Evolutionary conservation across 2,113 vertebrate genomes (phyloP).

Genomic region (Odocoileus virginianus): DNA sequence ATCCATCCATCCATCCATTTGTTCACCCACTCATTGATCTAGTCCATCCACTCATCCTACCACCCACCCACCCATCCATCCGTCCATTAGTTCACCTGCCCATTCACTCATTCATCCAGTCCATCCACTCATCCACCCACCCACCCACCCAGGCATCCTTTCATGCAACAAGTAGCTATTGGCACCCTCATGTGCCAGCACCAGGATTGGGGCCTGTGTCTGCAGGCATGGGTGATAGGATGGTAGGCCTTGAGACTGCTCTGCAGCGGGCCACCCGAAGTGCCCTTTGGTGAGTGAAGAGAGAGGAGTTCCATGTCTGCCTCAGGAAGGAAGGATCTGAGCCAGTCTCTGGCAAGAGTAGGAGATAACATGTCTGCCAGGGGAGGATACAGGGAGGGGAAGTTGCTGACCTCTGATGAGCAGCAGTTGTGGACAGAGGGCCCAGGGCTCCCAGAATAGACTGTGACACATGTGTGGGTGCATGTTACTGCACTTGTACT

Average conservation of each 20-base stretch:
- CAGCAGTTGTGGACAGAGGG: not conserved
- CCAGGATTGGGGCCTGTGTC: no score
- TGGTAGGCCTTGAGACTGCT: not conserved
- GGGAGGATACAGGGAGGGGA: not conserved
- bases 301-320: not conserved
- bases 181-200: not conserved
- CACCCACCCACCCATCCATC: not conserved
- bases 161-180: not conserved
- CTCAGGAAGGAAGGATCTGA: not conserved
- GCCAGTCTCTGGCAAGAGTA: not conserved
- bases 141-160: not conserved
- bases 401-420: not conserved
- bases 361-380: not conserved
- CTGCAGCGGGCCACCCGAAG: not conserved
- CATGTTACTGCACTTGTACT: not conserved
- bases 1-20: rapidly evolving
- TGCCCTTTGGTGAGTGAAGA: not conserved
- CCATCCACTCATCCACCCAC: not conserved
- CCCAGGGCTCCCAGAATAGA: not conserved
- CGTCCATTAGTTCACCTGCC: rapidly evolving
- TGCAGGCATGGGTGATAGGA: not conserved
- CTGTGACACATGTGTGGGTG: not conserved
- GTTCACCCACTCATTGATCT: not conserved
- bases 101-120: not conserved
- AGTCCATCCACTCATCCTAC: not conserved